A percentile compares a stretch with the other conserved stretches of the same genome.
These are phyloP conservation scores for Heliconius erato DNA, from an alignment of 2,888 invertebrate species.

Conservation along the genomic window DNA sequence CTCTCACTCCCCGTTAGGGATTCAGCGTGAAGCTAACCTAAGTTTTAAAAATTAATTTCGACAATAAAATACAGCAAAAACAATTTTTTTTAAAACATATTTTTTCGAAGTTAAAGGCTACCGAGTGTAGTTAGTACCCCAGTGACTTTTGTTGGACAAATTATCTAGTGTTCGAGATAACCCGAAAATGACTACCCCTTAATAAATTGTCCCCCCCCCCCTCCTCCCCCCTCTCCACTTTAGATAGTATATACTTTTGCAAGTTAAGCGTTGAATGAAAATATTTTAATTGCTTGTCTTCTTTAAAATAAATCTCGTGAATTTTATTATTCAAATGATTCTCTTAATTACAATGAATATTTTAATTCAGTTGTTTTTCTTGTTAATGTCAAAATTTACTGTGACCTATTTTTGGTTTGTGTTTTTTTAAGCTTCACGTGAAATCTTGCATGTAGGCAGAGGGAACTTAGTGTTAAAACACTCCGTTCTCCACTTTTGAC, in stretches of 20 bases:
- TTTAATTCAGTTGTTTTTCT: slow-evolving; percentile 12
- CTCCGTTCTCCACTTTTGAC: neutral
- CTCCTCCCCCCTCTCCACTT: neutral
- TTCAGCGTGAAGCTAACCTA: too few species aligned
- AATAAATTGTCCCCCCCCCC: slow-evolving; percentile 45
- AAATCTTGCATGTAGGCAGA: neutral
- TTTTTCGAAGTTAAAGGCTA: neutral
- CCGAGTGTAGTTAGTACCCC: neutral
- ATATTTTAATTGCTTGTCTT: slow-evolving; percentile 31
- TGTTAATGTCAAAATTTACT: neutral
- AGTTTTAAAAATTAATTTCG: too few species aligned
- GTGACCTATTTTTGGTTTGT: neutral
- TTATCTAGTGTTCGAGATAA: slow-evolving; percentile 51
- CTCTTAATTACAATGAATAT: slow-evolving; percentile 9
- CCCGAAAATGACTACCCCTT: slow-evolving; percentile 44
- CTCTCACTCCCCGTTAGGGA: too few species aligned
- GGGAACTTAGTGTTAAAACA: neutral
- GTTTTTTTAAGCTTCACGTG: neutral
- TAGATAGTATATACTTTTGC: slow-evolving; percentile 29
- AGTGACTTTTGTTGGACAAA: slow-evolving; percentile 51
- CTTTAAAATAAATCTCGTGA: slow-evolving; percentile 25
- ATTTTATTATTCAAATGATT: slow-evolving; percentile 16
- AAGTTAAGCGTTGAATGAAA: slow-evolving; percentile 24
- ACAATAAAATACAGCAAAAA: too few species aligned
- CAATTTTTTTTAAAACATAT: neutral